Evolutionary conservation across 2,888 invertebrate genomes (phyloP).

Genomic region (Callinectes sapidus): DNA sequence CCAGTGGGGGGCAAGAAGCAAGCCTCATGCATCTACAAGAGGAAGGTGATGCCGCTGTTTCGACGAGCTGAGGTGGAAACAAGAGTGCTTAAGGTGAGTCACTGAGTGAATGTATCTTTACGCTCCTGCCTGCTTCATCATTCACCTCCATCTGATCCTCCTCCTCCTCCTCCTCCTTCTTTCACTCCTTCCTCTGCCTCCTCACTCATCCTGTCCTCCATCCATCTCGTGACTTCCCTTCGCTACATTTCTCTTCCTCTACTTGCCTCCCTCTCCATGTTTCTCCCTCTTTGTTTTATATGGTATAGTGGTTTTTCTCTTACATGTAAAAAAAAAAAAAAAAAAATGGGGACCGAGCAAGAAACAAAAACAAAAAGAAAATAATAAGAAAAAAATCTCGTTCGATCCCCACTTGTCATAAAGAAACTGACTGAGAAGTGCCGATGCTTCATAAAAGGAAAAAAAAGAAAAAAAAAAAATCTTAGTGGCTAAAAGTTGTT

Average conservation of each 20-base stretch:
- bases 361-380: not conserved
- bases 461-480: no score
- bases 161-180: not conserved
- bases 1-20: conserved; percentile 83
- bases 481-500: no score
- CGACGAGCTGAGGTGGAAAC: conserved; percentile 77
- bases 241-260: not conserved
- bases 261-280: not conserved
- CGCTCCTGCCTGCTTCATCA: not conserved
- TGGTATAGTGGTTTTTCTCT: not conserved
- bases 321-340: not conserved
- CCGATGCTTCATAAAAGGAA: no score
- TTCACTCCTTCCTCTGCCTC: not conserved
- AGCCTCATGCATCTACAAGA: conserved; percentile 63
- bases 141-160: not conserved
- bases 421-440: not conserved
- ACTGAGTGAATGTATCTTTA: not conserved
- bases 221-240: not conserved
- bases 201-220: not conserved
- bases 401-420: not conserved
- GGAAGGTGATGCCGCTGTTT: conserved; percentile 76
- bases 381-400: not conserved
- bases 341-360: not conserved
- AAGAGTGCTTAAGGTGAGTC: conserved; percentile 83
- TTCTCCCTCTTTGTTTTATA: not conserved